A percentile compares a stretch with the other conserved stretches of the same genome.
Conservation (phyloP, 2,888 invertebrate genomes). For the Steinernema carpocapsae region DNA sequence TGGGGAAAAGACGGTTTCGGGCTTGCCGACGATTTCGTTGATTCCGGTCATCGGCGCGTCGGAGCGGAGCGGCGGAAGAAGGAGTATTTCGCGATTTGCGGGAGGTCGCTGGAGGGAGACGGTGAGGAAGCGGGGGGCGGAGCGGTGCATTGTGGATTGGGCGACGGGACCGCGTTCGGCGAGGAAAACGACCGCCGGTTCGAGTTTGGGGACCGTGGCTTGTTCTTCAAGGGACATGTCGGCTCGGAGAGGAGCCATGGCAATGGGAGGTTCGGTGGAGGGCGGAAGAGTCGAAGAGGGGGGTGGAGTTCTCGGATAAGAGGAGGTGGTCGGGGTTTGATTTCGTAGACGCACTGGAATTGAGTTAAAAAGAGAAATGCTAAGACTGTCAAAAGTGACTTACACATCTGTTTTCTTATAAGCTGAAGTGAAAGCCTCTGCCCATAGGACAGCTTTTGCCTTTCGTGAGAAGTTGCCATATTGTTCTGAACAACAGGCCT, state of each 20-base stretch:
- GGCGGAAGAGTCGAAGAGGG: not conserved
- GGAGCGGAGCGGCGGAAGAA: constrained; percentile 16
- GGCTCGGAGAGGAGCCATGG: constrained; percentile 3
- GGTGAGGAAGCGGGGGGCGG: constrained; percentile 10
- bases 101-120: not conserved
- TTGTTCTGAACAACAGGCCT: not conserved
- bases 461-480: not conserved
- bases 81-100: not conserved
- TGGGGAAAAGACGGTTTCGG: not conserved
- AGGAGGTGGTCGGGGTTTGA: not conserved
- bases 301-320: no score
- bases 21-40: not conserved
- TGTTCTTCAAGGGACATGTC: constrained; percentile 10
- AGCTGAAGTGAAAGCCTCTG: constrained; percentile 1
- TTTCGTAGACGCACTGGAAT: constrained; percentile 14
- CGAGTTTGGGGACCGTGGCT: not conserved
- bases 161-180: constrained; percentile 2
- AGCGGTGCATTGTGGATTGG: not conserved
- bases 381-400: not conserved
- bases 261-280: not conserved
- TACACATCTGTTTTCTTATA: constrained; percentile 24
- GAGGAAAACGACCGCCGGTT: not conserved
- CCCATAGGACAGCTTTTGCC: constrained; percentile 7
- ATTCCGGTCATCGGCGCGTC: constrained; percentile 19
- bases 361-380: not conserved